Base-by-base conservation (phyloP, 2,888 invertebrate genomes). In the Ptychoptera albimana region DNA sequence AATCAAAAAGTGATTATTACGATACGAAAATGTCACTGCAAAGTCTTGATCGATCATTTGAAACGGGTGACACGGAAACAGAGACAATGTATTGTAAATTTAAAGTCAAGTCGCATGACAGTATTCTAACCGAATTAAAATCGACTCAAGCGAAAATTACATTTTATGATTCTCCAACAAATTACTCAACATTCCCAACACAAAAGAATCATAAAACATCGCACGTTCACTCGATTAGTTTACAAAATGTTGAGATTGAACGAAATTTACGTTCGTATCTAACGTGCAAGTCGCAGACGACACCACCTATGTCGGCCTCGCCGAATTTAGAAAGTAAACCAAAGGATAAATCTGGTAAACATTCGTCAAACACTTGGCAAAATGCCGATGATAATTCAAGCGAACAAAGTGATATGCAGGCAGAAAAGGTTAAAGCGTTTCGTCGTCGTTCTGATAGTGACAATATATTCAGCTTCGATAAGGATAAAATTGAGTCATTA, bases 401-500 rank as follows among this genome's bases (percentile, higher is more conserved):
- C 16, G 55, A 61, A 42, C 73, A 74, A 8, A 32, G 14, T 12
- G 45, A 46, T 30, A 34, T 45, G 1, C 62, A 64, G 32, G 59
- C 56, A 1, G 59, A 60, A 15, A 64, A 61, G 50, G 60, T 60
- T n/a, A 57, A 57, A 0, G 58, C 60, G 1, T 75, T 71, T 53
- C 75, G 77, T 15, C 74, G 79, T 6, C 73, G 79, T 12, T 79
- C 80, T 38, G 80, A 80, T n/a, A 75, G 63, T 48, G 72, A 74
- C 49, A 73, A 80, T 51, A 77, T 82, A 7, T 82, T 82, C 54
- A 81, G 81, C 60, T 82, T 82, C 52, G 82, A 82, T 55, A 79
- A 81, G 57, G 81, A 81, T 50, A 75, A 77, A 55, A 82, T 82
- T 47, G 80, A 81, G 56, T 79, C 79, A 2, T 60, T 81, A 39